Base-by-base conservation (phyloP, 2,797 vertebrate species). In the Morelia viridis region DNA sequence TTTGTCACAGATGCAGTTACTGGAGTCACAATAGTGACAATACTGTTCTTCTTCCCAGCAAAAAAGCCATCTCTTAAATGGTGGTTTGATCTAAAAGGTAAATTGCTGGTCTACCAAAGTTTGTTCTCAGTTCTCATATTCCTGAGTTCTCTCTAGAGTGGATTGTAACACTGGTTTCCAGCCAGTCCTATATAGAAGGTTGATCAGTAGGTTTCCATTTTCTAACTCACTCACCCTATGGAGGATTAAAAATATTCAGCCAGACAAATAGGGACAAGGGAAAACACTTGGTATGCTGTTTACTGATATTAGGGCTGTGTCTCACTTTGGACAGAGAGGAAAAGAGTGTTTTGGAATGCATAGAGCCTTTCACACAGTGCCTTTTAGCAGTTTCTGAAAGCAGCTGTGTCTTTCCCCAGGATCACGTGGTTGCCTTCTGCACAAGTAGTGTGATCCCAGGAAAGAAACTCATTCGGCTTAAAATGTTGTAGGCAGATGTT, bases 11-110 rank as follows among this genome's bases (percentile, higher is more conserved):
- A 99, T 22, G 99, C 99, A 0, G 99, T 99, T 92, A 99, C 98
- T 0, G 98, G 99, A n/a, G 98, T 99, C 94, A 97, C 98, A 95
- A 98, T 99, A 57, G 97, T 98, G 93, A 98, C 98, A 85, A 96
- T 99, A 80, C 94, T 99, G 84, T 99, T 99, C 97, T 99, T 99
- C 98, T 99, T 99, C 96, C 99, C 99, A 0, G 99, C 99, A 0
- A 97, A 99, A 97, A 98, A 97, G 94, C 99, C 99, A 0, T 99
- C 98, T 88, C 93, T 99, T 89, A 98, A 95, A 94, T 99, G 99
- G 99, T 99, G 99, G 99, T 98, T 98, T 85, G 98, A 99, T 95
- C 94, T 98, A 57, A 97, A 98, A 98, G 98, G 99, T 99, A 96
- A 97, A 98, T 95, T 28, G 84, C 26, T 92, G 84, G 50, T 8